These are phyloP conservation scores for Stomatorhinus walkeri DNA, from an alignment of 2,797 vertebrate genomes.

Conservation along the genomic window DNA sequence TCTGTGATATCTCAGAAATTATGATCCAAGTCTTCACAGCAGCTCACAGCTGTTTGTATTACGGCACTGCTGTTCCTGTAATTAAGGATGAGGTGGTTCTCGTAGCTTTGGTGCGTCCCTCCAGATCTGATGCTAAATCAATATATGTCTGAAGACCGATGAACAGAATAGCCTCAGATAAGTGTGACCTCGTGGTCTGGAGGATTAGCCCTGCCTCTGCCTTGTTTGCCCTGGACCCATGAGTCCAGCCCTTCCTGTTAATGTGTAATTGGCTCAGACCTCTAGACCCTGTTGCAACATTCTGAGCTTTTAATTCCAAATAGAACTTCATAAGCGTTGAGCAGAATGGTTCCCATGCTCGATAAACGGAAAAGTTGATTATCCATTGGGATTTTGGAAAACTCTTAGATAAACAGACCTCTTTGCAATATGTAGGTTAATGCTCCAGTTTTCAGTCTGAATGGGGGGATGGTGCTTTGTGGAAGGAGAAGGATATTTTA, in stretches of 20 bases:
- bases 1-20: background rate
- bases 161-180: conserved; percentile 1
- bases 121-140: background rate
- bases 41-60: background rate
- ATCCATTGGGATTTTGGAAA: background rate
- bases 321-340: background rate
- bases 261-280: conserved; percentile 7
- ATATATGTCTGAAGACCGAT: background rate
- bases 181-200: background rate
- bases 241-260: background rate
- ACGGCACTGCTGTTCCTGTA: background rate
- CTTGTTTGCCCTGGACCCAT: background rate
- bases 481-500: conserved; percentile 1
- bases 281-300: conserved; percentile 9
- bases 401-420: background rate
- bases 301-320: background rate
- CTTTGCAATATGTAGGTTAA: background rate
- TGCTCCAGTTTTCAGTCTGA: background rate
- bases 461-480: background rate
- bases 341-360: background rate
- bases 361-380: background rate
- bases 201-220: background rate
- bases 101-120: background rate
- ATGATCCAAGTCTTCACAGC: background rate
- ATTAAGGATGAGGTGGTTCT: background rate